Evolutionary conservation across 2,888 invertebrate species (phyloP).

Genomic region (Bombylius major): DNA sequence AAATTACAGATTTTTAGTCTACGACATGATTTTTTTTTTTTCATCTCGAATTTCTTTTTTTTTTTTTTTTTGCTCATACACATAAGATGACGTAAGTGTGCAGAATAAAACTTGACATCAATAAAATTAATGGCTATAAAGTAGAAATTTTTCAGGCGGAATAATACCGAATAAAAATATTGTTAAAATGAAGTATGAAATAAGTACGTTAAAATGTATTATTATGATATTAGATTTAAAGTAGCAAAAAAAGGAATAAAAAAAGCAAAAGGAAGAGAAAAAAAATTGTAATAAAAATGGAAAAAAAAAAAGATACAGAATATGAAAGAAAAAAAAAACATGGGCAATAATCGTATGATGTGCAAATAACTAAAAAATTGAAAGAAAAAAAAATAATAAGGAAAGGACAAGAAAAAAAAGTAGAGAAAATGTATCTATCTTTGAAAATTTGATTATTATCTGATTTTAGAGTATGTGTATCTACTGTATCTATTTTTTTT

Average conservation of each 20-base stretch:
- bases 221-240: too few species aligned
- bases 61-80: too few species aligned
- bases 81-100: constrained; percentile 2
- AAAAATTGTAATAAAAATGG: background rate
- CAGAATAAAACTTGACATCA: constrained; percentile 1
- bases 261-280: too few species aligned
- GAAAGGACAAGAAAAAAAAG: background rate
- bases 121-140: constrained; percentile 5
- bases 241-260: too few species aligned
- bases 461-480: background rate
- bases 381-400: background rate
- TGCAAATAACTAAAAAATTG: background rate
- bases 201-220: too few species aligned
- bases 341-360: background rate
- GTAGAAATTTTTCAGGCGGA: background rate
- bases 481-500: too few species aligned
- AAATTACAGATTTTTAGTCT: too few species aligned
- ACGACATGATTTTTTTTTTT: too few species aligned
- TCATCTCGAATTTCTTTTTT: too few species aligned
- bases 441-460: background rate
- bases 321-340: too few species aligned
- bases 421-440: background rate
- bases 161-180: background rate
- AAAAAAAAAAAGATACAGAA: background rate
- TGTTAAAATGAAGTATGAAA: background rate